Conservation (phyloP, 2,113 vertebrate genomes). For the Motacilla tschutschensis region DNA sequence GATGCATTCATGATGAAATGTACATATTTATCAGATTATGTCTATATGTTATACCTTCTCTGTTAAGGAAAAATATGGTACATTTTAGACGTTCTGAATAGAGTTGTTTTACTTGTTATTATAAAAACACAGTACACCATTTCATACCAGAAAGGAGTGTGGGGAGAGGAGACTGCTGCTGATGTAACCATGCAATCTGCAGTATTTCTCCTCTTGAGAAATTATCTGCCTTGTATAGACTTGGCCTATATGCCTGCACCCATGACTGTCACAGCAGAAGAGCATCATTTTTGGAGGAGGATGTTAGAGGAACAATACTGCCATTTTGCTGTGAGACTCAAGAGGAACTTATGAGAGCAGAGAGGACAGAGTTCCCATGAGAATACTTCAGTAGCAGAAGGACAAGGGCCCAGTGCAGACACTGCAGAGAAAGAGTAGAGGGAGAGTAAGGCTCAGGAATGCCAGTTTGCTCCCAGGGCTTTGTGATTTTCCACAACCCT, state of each 20-base stretch:
- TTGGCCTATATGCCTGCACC: not conserved
- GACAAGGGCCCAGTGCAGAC: not conserved
- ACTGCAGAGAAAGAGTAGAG: not conserved
- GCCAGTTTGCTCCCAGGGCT: fast-evolving
- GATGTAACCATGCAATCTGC: not conserved
- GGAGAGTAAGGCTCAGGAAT: not conserved
- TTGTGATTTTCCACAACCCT: fast-evolving
- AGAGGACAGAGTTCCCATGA: not conserved
- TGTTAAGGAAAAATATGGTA: not conserved
- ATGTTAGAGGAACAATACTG: not conserved
- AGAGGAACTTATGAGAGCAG: not conserved
- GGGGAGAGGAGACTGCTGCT: not conserved
- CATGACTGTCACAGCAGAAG: not conserved
- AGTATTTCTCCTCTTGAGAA: not conserved
- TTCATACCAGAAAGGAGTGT: not conserved
- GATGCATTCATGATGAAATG: not conserved
- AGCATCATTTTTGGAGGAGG: not conserved
- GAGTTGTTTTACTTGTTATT: not conserved
- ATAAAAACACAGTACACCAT: not conserved
- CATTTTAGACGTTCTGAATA: not conserved
- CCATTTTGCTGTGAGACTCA: not conserved
- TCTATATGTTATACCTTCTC: not conserved
- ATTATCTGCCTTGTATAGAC: not conserved
- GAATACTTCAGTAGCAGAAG: not conserved
- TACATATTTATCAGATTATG: not conserved